These are phyloP conservation scores for Meda fulgida DNA, from an alignment of 2,797 vertebrate species.

Conservation along the genomic window DNA sequence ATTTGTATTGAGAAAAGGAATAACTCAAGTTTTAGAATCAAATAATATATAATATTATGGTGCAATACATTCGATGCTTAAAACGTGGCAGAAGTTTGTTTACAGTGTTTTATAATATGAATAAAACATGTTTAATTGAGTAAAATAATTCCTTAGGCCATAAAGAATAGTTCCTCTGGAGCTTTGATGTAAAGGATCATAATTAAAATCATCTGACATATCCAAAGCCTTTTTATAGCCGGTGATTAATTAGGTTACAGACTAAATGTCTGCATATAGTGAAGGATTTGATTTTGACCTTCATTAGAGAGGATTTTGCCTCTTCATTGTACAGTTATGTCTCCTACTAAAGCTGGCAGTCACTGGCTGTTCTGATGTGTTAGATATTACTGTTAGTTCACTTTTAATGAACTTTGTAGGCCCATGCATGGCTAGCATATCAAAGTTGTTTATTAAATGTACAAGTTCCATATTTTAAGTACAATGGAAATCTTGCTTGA, in stretches of 20 bases:
- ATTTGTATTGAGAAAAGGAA: background rate
- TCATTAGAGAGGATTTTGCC: constrained; percentile 22
- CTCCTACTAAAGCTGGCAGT: background rate
- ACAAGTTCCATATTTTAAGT: background rate
- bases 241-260: constrained; percentile 61
- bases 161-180: background rate
- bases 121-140: background rate
- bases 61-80: background rate
- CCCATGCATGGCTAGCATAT: background rate
- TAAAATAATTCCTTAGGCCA: background rate
- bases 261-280: constrained; percentile 28
- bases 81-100: background rate
- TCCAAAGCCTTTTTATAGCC: constrained; percentile 64
- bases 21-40: background rate
- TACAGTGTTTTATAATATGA: background rate
- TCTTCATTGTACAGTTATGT: constrained; percentile 10
- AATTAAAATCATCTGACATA: constrained; percentile 57
- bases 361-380: background rate
- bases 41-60: background rate
- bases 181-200: constrained; percentile 39
- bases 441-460: background rate
- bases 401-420: background rate
- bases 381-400: background rate
- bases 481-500: background rate
- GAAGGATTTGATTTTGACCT: constrained; percentile 16